Conservation (phyloP, 2,888 invertebrate species). For the Anodontia alba region DNA sequence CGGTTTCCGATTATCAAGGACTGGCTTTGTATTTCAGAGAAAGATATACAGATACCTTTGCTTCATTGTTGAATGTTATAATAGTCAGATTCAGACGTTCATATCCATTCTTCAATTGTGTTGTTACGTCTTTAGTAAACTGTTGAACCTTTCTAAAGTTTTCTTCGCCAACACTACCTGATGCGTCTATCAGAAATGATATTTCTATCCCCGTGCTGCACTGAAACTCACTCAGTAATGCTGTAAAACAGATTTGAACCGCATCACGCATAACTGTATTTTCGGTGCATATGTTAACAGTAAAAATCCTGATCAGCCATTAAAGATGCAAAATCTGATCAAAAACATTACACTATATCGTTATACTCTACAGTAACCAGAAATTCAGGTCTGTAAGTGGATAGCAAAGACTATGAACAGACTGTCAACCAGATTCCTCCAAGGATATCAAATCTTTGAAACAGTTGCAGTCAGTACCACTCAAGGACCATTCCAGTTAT, state of each 20-base stretch:
- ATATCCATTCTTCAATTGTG: conserved; percentile 39
- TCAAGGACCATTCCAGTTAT: too few species aligned
- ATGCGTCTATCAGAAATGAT: conserved; percentile 70
- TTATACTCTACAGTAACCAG: too few species aligned
- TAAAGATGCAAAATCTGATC: background rate
- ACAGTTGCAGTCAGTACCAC: too few species aligned
- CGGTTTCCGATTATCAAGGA: too few species aligned
- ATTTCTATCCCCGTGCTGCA: conserved; percentile 53
- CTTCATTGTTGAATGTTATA: conserved; percentile 49
- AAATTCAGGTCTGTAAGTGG: too few species aligned
- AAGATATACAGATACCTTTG: too few species aligned
- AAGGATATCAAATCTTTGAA: too few species aligned
- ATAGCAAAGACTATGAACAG: too few species aligned
- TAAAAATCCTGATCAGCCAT: background rate
- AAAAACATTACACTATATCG: too few species aligned
- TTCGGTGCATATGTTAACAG: background rate
- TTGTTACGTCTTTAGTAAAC: conserved; percentile 52
- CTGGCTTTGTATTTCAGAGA: too few species aligned
- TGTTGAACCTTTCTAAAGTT: conserved; percentile 53
- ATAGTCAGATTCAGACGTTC: conserved; percentile 47
- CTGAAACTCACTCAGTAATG: background rate
- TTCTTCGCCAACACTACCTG: conserved; percentile 61
- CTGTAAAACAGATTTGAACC: background rate
- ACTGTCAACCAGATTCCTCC: too few species aligned
- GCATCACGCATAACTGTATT: background rate